Base-by-base conservation (phyloP, 2,113 vertebrate species). In the Gopherus evgoodei region DNA sequence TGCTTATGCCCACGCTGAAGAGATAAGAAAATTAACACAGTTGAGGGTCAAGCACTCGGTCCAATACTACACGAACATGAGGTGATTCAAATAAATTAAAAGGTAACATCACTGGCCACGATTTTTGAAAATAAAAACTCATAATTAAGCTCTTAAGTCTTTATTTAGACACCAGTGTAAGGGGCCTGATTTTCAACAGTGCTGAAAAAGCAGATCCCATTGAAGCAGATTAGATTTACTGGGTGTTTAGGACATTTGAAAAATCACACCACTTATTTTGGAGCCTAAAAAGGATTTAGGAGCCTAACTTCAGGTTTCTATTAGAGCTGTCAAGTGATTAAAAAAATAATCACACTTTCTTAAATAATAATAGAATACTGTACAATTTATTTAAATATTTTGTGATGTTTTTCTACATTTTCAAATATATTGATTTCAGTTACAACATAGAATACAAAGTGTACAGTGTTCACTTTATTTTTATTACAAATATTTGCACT, bases 261-360 rank as follows among this genome's bases (percentile, higher is more conserved):
- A 95, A 95, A 96, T 88, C 90, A 86, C 29, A 86, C 78, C 44
- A 75, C 38, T 83, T 0, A 0, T 14, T 75, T 22, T 10, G 31
- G 56, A 83, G 42, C 62, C 87, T 91, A 92, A 89, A 88, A 88
- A 79, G 35, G 31, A 57, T 65, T 85, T 81, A 90, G 83, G 90
- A 95, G 29, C 27, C 31, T 91, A 76, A 44, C 9, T 76, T n/a
- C 69, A 75, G n/a, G n/a, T 54, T 54, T 54, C 53, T 54, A 54
- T 54, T 54, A 54, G 21, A 21, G 53, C 53, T 54, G 53, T 21
- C 53, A 54, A 54, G 53, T 6, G 8, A 54, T 54, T 54, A 22
- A 54, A 54, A 54, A 54, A 54, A 22, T 54, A 22, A 54, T 22
- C 3, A 1, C 21, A 54, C 21, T 54, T 54, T 9, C 19, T 54